A percentile compares a stretch with the other conserved stretches of the same genome.
phyloP scores from a whole-genome alignment of 2,888 invertebrate genomes.

The Cheilosia vernalis region DNA sequence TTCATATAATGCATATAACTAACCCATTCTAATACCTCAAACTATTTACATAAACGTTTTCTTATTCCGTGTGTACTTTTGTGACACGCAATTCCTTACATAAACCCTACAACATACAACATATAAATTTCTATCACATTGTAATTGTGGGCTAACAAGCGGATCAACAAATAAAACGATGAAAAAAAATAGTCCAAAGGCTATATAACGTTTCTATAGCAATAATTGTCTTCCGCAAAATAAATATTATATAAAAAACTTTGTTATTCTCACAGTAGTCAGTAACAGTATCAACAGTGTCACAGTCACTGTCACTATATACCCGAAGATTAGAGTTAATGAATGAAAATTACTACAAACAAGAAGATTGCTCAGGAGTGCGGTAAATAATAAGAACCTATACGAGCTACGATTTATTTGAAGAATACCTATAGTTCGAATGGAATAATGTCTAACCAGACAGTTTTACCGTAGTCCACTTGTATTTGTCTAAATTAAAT shows the following conservation, averaged over 20 bases:
- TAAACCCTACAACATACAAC: not conserved
- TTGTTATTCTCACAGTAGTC: not conserved
- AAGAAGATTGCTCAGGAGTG: conserved; percentile 24
- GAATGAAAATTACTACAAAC: conserved; percentile 26
- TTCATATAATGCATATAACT: too few species aligned
- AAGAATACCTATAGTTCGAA: conserved; percentile 6
- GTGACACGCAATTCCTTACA: conserved; percentile 27
- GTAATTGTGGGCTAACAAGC: conserved; percentile 13
- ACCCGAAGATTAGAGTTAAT: conserved; percentile 16
- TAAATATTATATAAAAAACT: conserved; percentile 12
- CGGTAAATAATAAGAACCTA: conserved; percentile 7
- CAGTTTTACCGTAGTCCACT: conserved; percentile 8
- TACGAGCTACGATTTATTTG: not conserved
- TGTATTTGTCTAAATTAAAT: conserved; percentile 6
- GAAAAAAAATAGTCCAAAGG: not conserved
- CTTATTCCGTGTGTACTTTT: not conserved
- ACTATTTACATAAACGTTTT: not conserved
- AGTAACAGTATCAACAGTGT: too few species aligned
- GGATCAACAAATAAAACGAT: conserved; percentile 13
- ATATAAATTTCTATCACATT: conserved; percentile 4
- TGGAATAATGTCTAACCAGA: conserved; percentile 9
- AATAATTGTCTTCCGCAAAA: conserved; percentile 29
- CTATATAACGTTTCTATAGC: conserved; percentile 33
- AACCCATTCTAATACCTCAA: too few species aligned
- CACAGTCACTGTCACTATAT: not conserved